A percentile compares a stretch with the other conserved stretches of the same genome.
These are phyloP conservation scores for Nomada fabriciana DNA, from an alignment of 2,888 invertebrate genomes.

Conservation along the genomic window DNA sequence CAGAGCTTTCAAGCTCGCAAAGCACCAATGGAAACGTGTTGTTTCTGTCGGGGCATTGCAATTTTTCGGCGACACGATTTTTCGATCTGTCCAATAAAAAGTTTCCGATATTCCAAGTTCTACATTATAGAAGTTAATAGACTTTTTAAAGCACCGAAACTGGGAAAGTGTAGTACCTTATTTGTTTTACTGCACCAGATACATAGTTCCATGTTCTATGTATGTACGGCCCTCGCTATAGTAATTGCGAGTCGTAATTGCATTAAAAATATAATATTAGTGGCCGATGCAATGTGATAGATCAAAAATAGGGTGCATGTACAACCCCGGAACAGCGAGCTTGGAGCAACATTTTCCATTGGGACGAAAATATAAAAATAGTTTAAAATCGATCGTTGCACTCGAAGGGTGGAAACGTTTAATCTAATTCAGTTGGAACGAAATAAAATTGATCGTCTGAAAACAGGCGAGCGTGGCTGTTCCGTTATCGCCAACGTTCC, in stretches of 20 bases:
- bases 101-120: neutral
- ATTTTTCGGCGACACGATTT: slow-evolving; percentile 17
- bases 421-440: slow-evolving; percentile 7
- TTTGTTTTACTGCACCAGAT: no score
- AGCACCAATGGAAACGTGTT: slow-evolving; percentile 18
- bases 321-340: no score
- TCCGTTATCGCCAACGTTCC: slow-evolving; percentile 45
- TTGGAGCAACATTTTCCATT: no score
- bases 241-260: no score
- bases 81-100: neutral
- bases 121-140: neutral
- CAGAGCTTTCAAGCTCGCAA: slow-evolving; percentile 49
- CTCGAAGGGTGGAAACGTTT: neutral
- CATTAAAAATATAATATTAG: no score
- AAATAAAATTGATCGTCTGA: slow-evolving; percentile 32
- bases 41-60: slow-evolving; percentile 31
- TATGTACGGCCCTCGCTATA: neutral
- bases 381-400: neutral
- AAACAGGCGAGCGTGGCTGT: slow-evolving; percentile 37
- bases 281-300: neutral
- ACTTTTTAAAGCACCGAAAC: neutral
- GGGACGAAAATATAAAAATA: neutral
- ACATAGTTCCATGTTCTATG: neutral
- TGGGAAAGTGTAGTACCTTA: no score
- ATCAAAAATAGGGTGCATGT: neutral